A percentile compares a stretch with the other conserved stretches of the same genome.
phyloP scores from a whole-genome alignment of 1,140 invertebrate genomes.

The Tenebrio molitor region DNA sequence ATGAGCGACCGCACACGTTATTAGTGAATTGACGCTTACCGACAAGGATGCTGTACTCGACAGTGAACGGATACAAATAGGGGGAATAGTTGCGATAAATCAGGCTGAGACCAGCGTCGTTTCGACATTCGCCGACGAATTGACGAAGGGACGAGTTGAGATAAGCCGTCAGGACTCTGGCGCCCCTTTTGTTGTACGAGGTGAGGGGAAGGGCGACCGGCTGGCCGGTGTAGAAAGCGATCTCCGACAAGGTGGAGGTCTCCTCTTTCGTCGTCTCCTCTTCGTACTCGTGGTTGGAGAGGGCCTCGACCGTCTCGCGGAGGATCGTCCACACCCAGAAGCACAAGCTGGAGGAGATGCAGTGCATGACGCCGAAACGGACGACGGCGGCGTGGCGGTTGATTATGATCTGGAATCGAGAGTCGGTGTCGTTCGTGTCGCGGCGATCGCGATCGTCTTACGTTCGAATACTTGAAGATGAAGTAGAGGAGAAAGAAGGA shows the following conservation, averaged over 20 bases:
- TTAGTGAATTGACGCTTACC: slow-evolving; percentile 68
- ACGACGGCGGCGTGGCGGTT: slow-evolving; percentile 72
- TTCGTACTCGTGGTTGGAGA: slow-evolving; percentile 55
- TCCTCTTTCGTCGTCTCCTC: slow-evolving; percentile 40
- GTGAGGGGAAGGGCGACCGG: slow-evolving; percentile 59
- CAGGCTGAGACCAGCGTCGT: slow-evolving; percentile 64
- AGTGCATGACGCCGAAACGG: slow-evolving; percentile 81
- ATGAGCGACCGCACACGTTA: slow-evolving; percentile 19
- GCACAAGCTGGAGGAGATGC: slow-evolving; percentile 78
- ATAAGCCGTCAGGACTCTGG: slow-evolving; percentile 50
- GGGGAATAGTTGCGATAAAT: slow-evolving; percentile 75
- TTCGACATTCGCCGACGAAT: slow-evolving; percentile 61
- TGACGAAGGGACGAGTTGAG: slow-evolving; percentile 51
- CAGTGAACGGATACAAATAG: slow-evolving; percentile 81
- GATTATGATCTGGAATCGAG: slow-evolving; percentile 72
- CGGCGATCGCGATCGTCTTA: too few relatives aligned
- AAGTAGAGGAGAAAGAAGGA: slow-evolving; percentile 81
- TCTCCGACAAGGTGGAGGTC: slow-evolving; percentile 20
- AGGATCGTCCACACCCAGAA: slow-evolving; percentile 83
- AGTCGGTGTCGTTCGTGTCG: too few relatives aligned
- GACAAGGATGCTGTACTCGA: slow-evolving; percentile 81
- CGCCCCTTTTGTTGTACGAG: slow-evolving; percentile 58
- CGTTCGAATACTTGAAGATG: slow-evolving; percentile 84
- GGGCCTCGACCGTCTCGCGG: slow-evolving; percentile 75
- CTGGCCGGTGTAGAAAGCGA: slow-evolving; percentile 18